Evolutionary conservation across 2,888 invertebrate genomes (phyloP).

Genomic region (Chesias legatella): DNA sequence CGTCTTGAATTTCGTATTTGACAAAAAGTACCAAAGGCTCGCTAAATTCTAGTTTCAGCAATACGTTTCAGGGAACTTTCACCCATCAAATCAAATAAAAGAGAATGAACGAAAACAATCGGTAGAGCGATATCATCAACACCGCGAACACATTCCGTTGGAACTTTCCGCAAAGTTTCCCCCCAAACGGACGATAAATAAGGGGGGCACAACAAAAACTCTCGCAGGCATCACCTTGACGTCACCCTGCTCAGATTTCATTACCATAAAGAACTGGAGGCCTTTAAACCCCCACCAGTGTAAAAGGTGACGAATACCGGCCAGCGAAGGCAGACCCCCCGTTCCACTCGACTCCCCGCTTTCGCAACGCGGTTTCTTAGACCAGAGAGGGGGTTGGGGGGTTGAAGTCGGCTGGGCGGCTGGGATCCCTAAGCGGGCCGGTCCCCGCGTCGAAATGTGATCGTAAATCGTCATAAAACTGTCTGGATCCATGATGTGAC

Average conservation of each 20-base stretch:
- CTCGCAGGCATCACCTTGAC: slow-evolving; percentile 76
- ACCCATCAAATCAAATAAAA: slow-evolving; percentile 40
- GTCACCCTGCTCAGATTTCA: slow-evolving; percentile 81
- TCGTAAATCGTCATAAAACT: slow-evolving; percentile 85
- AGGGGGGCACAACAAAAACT: slow-evolving; percentile 77
- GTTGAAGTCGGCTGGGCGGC: slow-evolving; percentile 41
- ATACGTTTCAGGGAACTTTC: slow-evolving; percentile 9
- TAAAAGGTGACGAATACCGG: slow-evolving; percentile 75
- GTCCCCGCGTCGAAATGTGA: slow-evolving; percentile 79
- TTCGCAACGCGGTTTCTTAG: slow-evolving; percentile 14
- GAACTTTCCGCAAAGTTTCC: slow-evolving; percentile 61
- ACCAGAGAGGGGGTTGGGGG: slow-evolving; percentile 40
- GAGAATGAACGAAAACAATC: slow-evolving; percentile 53
- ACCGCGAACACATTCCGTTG: slow-evolving; percentile 68
- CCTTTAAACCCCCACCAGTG: slow-evolving; percentile 79
- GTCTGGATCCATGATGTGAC: slow-evolving; percentile 87
- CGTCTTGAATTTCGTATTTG: no score
- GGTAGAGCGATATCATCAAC: slow-evolving; percentile 56
- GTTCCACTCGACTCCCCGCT: slow-evolving; percentile 29
- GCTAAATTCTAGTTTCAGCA: no score
- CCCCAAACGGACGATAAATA: slow-evolving; percentile 78
- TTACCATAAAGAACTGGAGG: slow-evolving; percentile 81
- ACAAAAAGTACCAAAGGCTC: no score
- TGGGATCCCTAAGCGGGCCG: slow-evolving; percentile 63
- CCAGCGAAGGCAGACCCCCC: slow-evolving; percentile 43